Base-by-base conservation (phyloP, 1,140 invertebrate species). In the Odontomachus brunneus region DNA sequence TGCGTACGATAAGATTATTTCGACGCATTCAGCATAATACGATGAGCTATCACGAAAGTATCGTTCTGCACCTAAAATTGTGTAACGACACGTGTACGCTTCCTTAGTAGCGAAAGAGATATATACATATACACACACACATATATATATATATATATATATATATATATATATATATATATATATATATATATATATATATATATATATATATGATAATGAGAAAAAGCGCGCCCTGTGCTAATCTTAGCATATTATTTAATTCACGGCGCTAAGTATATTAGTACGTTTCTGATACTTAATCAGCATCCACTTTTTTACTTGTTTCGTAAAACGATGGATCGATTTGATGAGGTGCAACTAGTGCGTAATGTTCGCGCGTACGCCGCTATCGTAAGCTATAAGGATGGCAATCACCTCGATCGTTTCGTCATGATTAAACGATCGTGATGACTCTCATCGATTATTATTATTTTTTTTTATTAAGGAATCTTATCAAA, bases 261-360 rank as follows among this genome's bases (percentile, higher is more conserved):
- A 76, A 84, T 82, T 82, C 66, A 66, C 53, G 74, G 60, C 53
- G 69, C 59, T 65, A 87, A 51, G 51, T 65, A 85, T 63, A 63
- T 44, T 44, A 75, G 71, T 87, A 88, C 74, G 86, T 69, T 88
- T 84, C 82, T 76, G 76, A 88, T 82, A 89, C 62, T 88, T 85
- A 65, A 88, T 85, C 78, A 57, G 85, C 57, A n/a, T 83, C 49
- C 73, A 67, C 33, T 80, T 49, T 78, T 83, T 33, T 55, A 83
- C 26, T 74, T 63, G 67, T 85, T 78, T 83, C 19, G 22, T 65
- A 69, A 44, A 51, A 26, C 26, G 65, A 57, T 33, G 57, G 72
- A 78, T 72, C 17, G 33, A 71, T 80, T 49, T 15, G 38, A 76
- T 49, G 29, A 80, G 44, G 11, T 51, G 51, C 29, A 71, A 85